Evolutionary conservation across 2,797 vertebrate genomes (phyloP), one percentile per base, ranked within the genome.

Genomic region (Gymnoscopelus microlampas): DNA sequence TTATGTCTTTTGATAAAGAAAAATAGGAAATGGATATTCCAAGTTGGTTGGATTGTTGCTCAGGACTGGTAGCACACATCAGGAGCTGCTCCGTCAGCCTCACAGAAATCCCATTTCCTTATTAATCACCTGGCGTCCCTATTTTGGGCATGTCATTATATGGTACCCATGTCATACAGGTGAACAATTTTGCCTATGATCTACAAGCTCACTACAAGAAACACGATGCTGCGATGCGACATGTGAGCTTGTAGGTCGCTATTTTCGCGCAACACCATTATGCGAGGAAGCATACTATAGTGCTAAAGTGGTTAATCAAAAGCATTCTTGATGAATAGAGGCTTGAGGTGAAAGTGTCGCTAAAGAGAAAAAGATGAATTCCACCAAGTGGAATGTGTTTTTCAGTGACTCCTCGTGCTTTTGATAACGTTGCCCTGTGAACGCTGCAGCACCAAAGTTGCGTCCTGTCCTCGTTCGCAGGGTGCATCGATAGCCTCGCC

Each of bases 381-480:
- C 3, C 26, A 29, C 2, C 26, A 2, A 8, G 32, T 13, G 50
- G 50, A 51, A 15, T 13, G 10, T 57, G 4, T 1, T 26, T 10
- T 23, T 55, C 19, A 12, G 19, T 14, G 12, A 57, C 13, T 29
- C 12, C 14, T 14, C 26, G 29, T 58, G 56, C 13, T 14, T 58
- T 32, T 13, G 6, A 12, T 58, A 32, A 35, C 14, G 56, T 35
- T 2, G 12, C 13, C 26, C 13, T 5, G 55, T 57, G 26, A 29
- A 35, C 29, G 13, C 24, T 58, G 56, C 26, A 35, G 56, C 26
- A 13, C 26, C 6, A 13, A 13, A 0, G 13, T 26, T 35, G 48
- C 50, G 58, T 48, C 26, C 4, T 72, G 69, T 74, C 54, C 48
- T 59, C 14, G 44, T 64, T 66, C 55, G 59, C 53, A 77, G 66